phyloP scores from a whole-genome alignment of 2,797 vertebrate species.

The Anguilla megastoma region DNA sequence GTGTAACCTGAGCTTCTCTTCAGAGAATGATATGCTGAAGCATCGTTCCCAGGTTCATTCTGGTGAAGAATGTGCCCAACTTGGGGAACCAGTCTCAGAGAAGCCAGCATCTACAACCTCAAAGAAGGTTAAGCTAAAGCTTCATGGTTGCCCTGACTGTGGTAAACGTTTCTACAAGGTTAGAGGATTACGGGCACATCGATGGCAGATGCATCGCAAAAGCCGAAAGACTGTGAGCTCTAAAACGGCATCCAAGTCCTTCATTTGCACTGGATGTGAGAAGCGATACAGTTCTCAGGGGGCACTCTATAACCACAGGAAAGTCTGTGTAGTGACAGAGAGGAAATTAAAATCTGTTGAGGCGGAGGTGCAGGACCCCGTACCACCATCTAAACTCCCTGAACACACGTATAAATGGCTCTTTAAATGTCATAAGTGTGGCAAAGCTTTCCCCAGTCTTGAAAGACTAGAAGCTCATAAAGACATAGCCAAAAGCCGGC shows the following conservation, averaged over 20 bases:
- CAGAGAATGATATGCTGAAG: slow-evolving; percentile 31
- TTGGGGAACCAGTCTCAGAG: neutral
- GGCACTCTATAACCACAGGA: slow-evolving; percentile 53
- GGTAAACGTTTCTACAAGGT: slow-evolving; percentile 65
- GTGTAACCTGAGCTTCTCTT: slow-evolving; percentile 26
- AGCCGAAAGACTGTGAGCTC: slow-evolving; percentile 37
- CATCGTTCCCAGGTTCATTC: slow-evolving; percentile 18
- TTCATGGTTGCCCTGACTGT: slow-evolving; percentile 67
- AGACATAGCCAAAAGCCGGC: slow-evolving; percentile 63
- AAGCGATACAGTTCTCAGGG: slow-evolving; percentile 51
- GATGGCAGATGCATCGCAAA: slow-evolving; percentile 71
- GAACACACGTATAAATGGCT: slow-evolving; percentile 65
- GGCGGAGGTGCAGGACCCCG: slow-evolving; percentile 40
- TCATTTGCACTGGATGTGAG: slow-evolving; percentile 50
- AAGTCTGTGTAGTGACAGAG: slow-evolving; percentile 42
- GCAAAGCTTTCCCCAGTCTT: slow-evolving; percentile 74
- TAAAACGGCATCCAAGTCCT: slow-evolving; percentile 27
- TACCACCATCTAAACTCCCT: slow-evolving; percentile 18
- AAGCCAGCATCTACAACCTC: slow-evolving; percentile 13
- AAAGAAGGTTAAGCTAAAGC: slow-evolving; percentile 40
- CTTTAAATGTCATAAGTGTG: slow-evolving; percentile 77
- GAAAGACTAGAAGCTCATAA: slow-evolving; percentile 66
- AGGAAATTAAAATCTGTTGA: slow-evolving; percentile 19
- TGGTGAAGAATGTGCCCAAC: slow-evolving; percentile 17
- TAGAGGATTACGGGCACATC: slow-evolving; percentile 72